A percentile compares a stretch with the other conserved stretches of the same genome.
Evolutionary conservation across 2,888 invertebrate species (phyloP).

Genomic region (Zygothrica quintamaculata): DNA sequence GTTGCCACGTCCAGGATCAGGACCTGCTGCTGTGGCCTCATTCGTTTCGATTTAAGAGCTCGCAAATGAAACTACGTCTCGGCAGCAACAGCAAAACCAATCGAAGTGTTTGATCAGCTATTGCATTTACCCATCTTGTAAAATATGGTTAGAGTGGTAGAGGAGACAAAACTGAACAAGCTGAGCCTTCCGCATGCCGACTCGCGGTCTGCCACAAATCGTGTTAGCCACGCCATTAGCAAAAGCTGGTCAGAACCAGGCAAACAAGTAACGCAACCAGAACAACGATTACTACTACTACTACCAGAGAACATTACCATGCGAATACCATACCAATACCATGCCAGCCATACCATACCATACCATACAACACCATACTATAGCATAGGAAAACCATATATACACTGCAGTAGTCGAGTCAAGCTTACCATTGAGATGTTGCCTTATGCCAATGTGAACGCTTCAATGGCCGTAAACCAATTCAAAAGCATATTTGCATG

Average conservation of each 20-base stretch:
- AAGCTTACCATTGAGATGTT: conserved; percentile 13
- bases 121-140: conserved; percentile 59
- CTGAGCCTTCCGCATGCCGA: conserved; percentile 47
- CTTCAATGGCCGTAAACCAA: conserved; percentile 75
- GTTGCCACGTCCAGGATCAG: conserved; percentile 1
- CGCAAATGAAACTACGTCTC: conserved; percentile 29
- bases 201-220: conserved; percentile 66
- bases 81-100: conserved; percentile 55
- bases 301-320: background rate
- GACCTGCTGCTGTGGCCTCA: conserved; percentile 1
- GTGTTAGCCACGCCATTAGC: conserved; percentile 79
- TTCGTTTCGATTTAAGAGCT: conserved; percentile 31
- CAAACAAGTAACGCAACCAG: conserved; percentile 47
- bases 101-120: conserved; percentile 74
- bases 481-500: conserved; percentile 79
- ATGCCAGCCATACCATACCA: too few relatives aligned
- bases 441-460: conserved; percentile 54
- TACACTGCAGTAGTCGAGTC: conserved; percentile 2
- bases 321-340: too few relatives aligned
- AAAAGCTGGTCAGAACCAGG: conserved; percentile 62
- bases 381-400: too few relatives aligned
- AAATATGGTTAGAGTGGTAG: conserved; percentile 7
- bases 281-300: conserved; percentile 1
- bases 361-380: too few relatives aligned
- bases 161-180: too few relatives aligned